These are phyloP conservation scores for Lycophotia porphyrea DNA, from an alignment of 2,888 invertebrate species.

Conservation along the genomic window DNA sequence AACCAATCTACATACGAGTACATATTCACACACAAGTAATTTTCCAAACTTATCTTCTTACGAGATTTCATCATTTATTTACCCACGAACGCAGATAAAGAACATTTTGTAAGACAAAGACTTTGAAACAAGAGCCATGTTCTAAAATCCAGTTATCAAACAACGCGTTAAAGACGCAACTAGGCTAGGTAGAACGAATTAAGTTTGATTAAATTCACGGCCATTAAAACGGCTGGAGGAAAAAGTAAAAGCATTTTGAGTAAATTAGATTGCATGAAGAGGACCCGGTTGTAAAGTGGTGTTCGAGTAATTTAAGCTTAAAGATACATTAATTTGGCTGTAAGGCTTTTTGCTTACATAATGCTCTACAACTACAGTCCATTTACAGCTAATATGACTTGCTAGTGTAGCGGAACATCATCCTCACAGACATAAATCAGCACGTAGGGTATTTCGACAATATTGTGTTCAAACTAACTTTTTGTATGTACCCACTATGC, in stretches of 20 bases:
- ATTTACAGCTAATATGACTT: not conserved
- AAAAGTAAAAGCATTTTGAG: conserved; percentile 37
- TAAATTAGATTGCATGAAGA: conserved; percentile 43
- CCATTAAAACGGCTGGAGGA: conserved; percentile 54
- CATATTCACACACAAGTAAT: conserved; percentile 18
- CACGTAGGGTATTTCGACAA: no score
- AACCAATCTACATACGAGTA: not conserved
- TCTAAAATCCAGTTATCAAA: conserved; percentile 73
- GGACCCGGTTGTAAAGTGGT: conserved; percentile 25
- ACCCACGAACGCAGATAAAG: conserved; percentile 25
- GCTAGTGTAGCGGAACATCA: no score
- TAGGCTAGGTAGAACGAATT: conserved; percentile 68
- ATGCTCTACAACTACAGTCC: not conserved
- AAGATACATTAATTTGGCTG: conserved; percentile 11
- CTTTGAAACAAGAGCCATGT: conserved; percentile 39
- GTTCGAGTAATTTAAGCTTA: conserved; percentile 30
- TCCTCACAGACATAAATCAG: no score
- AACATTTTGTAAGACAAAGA: conserved; percentile 41
- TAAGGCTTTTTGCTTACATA: not conserved
- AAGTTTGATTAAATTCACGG: conserved; percentile 70
- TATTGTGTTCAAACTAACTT: no score
- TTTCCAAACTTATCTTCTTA: conserved; percentile 16
- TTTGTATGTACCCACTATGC: no score
- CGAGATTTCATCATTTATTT: conserved; percentile 29
- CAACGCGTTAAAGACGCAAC: conserved; percentile 75